A percentile compares a stretch with the other conserved stretches of the same genome.
Conservation (phyloP, 2,797 vertebrate genomes). For the Siniperca obscura region DNA sequence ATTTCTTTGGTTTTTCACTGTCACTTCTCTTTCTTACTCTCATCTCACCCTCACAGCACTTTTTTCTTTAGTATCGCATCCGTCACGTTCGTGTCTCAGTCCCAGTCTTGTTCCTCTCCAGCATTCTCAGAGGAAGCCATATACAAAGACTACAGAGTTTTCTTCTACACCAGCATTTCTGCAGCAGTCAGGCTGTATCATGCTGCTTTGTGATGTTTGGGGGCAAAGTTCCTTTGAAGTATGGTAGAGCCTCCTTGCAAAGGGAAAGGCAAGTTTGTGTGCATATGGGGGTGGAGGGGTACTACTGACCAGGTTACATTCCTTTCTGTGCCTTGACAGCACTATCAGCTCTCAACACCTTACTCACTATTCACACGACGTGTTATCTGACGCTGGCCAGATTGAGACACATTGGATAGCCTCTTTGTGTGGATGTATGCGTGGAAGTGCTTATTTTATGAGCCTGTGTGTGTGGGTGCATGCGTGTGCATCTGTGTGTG, state of each 20-base stretch:
- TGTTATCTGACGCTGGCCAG: conserved; percentile 77
- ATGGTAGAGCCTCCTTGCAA: conserved; percentile 55
- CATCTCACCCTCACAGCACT: conserved; percentile 58
- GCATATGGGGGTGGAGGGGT: conserved; percentile 34
- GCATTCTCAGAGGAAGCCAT: conserved; percentile 65
- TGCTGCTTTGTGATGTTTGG: conserved; percentile 68
- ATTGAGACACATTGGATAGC: conserved; percentile 69
- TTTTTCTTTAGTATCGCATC: conserved; percentile 68
- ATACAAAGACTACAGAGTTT: conserved; percentile 64
- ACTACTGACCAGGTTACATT: conserved; percentile 58
- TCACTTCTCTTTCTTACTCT: conserved; percentile 43
- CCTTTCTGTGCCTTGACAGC: conserved; percentile 53
- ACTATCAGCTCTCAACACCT: conserved; percentile 71
- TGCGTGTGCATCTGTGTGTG: conserved; percentile 41
- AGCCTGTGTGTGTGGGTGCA: conserved; percentile 16
- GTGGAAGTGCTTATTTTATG: conserved; percentile 45
- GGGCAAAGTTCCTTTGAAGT: conserved; percentile 77
- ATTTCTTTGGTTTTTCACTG: conserved; percentile 26
- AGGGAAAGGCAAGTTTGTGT: conserved; percentile 62
- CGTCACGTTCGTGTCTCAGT: conserved; percentile 69
- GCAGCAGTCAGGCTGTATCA: conserved; percentile 66
- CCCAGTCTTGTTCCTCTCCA: conserved; percentile 62
- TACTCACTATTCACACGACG: conserved; percentile 56
- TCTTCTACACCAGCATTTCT: conserved; percentile 62
- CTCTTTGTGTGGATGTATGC: conserved; percentile 52